Conservation (phyloP, 2,797 vertebrate species). For the Gobio occitaniae region DNA sequence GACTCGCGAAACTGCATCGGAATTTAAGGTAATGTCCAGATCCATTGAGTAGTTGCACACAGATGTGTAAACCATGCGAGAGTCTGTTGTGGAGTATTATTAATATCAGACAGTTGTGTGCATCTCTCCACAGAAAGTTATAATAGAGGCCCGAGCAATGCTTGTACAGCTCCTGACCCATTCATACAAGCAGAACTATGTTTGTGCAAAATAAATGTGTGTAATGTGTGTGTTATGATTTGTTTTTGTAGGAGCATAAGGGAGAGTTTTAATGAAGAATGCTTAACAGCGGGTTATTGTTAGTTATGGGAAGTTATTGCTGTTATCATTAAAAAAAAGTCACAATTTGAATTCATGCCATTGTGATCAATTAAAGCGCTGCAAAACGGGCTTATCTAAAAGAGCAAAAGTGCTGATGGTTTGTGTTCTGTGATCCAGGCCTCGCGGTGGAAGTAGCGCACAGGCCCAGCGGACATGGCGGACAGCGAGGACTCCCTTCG, state of each 20-base stretch:
- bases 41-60: not conserved
- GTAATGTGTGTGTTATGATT: not conserved
- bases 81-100: too few relatives aligned
- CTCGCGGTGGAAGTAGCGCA: slow-evolving; percentile 30
- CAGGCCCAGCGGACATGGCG: slow-evolving; percentile 80
- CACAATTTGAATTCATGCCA: not conserved
- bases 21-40: slow-evolving; percentile 70
- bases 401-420: not conserved
- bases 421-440: slow-evolving; percentile 36
- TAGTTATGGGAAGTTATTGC: not conserved
- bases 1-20: slow-evolving; percentile 50
- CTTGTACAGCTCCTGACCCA: not conserved
- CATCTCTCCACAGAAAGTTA: not conserved
- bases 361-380: not conserved
- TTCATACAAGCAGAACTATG: not conserved
- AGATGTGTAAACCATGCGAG: not conserved
- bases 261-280: not conserved
- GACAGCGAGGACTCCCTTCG: slow-evolving; percentile 91
- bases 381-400: not conserved
- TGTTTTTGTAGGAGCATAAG: not conserved
- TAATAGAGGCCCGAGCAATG: not conserved
- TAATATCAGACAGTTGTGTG: not conserved
- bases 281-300: not conserved
- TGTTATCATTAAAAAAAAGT: not conserved
- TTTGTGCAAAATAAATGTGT: not conserved